These are phyloP conservation scores for Hydroisotoma schaefferi DNA, from an alignment of 2,888 invertebrate species.

Conservation along the genomic window DNA sequence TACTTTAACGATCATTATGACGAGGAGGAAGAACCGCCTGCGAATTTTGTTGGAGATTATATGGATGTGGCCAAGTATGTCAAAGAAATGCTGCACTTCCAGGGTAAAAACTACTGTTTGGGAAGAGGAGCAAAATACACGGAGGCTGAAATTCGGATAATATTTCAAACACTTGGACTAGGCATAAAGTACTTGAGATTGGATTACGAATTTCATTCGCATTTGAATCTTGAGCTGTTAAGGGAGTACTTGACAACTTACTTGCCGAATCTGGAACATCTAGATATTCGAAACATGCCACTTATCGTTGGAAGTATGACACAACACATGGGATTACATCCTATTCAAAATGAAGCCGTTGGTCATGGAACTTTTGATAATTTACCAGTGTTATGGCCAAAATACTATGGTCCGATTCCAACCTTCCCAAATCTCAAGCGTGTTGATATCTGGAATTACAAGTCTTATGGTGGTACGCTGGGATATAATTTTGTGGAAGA, in stretches of 20 bases:
- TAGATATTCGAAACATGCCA: conserved; percentile 1
- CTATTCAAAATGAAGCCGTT: not conserved
- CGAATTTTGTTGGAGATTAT: not conserved
- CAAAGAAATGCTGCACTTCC: not conserved
- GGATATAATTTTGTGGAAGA: conserved; percentile 1
- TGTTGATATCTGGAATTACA: not conserved
- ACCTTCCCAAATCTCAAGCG: not conserved
- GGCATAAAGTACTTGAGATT: not conserved
- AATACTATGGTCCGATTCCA: not conserved
- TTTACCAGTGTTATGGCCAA: not conserved
- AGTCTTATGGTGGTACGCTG: not conserved
- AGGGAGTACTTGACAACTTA: not conserved
- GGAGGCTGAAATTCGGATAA: not conserved
- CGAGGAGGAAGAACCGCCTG: not conserved
- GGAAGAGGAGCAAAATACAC: conserved; percentile 1
- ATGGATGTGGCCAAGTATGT: not conserved
- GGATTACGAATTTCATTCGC: not conserved
- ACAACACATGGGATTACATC: not conserved
- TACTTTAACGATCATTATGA: conserved; percentile 1
- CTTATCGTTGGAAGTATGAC: not conserved
- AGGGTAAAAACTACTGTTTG: not conserved
- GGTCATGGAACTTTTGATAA: not conserved
- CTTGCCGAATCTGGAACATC: not conserved
- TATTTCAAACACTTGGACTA: not conserved
- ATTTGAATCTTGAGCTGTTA: not conserved